phyloP scores from a whole-genome alignment of 2,113 vertebrate genomes.

The Eclectus roratus region DNA sequence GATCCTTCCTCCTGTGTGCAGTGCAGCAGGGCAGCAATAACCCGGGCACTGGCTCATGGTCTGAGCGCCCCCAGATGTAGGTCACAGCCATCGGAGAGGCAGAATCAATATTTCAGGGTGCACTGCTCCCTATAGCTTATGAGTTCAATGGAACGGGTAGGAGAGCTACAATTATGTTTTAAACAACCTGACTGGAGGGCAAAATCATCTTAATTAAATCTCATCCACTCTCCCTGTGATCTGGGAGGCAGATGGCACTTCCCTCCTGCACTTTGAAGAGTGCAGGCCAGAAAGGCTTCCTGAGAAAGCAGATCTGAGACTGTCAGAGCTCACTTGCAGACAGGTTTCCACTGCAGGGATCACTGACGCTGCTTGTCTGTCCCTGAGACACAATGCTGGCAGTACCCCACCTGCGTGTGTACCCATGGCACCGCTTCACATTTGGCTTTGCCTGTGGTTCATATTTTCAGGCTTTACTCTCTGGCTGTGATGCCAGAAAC shows the following conservation, averaged over 20 bases:
- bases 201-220: slow-evolving; percentile 48
- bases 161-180: slow-evolving; percentile 15
- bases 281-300: background rate
- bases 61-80: background rate
- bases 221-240: slow-evolving; percentile 16
- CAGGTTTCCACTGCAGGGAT: background rate
- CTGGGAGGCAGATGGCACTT: slow-evolving; percentile 27
- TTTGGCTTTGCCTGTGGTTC: background rate
- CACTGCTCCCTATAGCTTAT: background rate
- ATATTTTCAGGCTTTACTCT: background rate
- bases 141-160: background rate
- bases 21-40: background rate
- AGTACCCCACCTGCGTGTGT: background rate
- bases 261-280: slow-evolving; percentile 17
- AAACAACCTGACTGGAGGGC: slow-evolving; percentile 38
- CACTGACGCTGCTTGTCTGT: background rate
- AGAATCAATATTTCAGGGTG: background rate
- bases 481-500: background rate
- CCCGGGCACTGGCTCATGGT: background rate
- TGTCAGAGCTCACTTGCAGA: background rate
- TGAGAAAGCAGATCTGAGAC: background rate
- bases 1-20: background rate
- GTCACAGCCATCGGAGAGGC: background rate
- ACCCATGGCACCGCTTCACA: fast-evolving
- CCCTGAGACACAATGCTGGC: background rate